phyloP scores from a whole-genome alignment of 2,797 vertebrate genomes.

The Chaenodraco wilsoni region DNA sequence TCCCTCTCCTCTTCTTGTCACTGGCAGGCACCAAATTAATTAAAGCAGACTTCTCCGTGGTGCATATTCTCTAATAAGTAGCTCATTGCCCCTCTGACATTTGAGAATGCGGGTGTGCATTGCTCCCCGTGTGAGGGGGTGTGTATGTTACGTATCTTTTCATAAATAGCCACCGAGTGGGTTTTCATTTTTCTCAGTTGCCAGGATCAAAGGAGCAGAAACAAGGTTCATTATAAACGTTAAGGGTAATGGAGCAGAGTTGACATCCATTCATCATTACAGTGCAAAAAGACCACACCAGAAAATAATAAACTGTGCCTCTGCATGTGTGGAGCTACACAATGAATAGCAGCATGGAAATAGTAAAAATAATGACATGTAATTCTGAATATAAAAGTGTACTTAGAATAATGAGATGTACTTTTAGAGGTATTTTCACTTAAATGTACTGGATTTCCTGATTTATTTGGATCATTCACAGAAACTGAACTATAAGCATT shows the following conservation, averaged over 20 bases:
- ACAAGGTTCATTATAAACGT: constrained; percentile 42
- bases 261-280: constrained; percentile 37
- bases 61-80: constrained; percentile 80
- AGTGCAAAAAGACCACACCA: constrained; percentile 1
- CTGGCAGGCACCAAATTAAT: constrained; percentile 77
- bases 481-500: background rate
- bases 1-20: constrained; percentile 58
- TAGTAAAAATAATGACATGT: background rate
- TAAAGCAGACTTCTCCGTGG: constrained; percentile 71
- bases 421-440: background rate
- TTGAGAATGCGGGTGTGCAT: constrained; percentile 35
- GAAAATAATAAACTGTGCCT: background rate
- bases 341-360: background rate
- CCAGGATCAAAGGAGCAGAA: constrained; percentile 45
- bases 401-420: background rate
- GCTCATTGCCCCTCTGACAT: constrained; percentile 78
- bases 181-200: constrained; percentile 17
- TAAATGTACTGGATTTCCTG: background rate
- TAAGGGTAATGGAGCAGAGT: constrained; percentile 24
- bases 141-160: constrained; percentile 43
- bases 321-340: background rate
- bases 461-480: constrained; percentile 3
- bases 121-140: constrained; percentile 46
- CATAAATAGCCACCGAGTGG: constrained; percentile 51
- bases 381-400: background rate